Evolutionary conservation across 2,113 vertebrate species (phyloP).

Genomic region (Xenopus tropicalis): UCB_Xtro_10.0 CM004447.2:112869501-112870000

Average conservation of each 20-base stretch:
- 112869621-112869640: neutral
- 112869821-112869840: neutral
- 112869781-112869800: neutral
- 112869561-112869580: constrained; percentile 7
- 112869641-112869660: constrained; percentile 7
- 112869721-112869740: constrained; percentile 3
- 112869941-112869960: too few species aligned
- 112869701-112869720: neutral
- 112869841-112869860: neutral
- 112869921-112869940: too few species aligned
- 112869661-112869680: constrained; percentile 7
- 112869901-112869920: too few species aligned
- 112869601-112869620: neutral
- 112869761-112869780: neutral
- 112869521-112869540: neutral
- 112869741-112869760: neutral
- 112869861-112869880: neutral
- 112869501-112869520: neutral
- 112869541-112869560: neutral
- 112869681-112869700: constrained; percentile 1
- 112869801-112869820: neutral
- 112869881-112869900: too few species aligned
- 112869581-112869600: neutral
- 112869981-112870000: too few species aligned
- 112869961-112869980: too few species aligned